These are phyloP conservation scores for Sula dactylatra DNA, from an alignment of 2,113 vertebrate species.

Conservation along the genomic window DNA sequence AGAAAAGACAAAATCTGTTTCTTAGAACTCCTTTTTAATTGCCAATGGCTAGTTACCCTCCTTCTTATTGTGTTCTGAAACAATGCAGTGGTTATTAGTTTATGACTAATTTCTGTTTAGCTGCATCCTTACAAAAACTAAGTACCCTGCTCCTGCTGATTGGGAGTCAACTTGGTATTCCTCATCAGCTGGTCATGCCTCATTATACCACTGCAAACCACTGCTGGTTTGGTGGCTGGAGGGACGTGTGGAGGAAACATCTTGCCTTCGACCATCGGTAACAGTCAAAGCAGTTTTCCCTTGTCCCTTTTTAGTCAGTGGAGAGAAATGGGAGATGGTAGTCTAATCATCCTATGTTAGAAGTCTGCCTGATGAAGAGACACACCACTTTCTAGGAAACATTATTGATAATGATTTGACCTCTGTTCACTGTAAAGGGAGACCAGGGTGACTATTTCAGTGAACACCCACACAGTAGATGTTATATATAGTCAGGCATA, in stretches of 20 bases:
- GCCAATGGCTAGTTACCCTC: neutral
- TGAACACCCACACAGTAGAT: neutral
- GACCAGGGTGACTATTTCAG: neutral
- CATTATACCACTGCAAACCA: no score
- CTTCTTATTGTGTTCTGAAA: no score
- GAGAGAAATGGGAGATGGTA: neutral
- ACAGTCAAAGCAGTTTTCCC: no score
- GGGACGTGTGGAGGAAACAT: neutral
- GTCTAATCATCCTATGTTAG: neutral
- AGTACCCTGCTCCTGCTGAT: fast-evolving
- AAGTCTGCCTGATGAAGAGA: neutral
- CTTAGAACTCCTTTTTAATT: neutral
- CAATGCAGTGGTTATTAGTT: neutral
- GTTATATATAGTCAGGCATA: neutral
- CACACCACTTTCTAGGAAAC: neutral
- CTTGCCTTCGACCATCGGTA: neutral
- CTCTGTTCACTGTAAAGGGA: neutral
- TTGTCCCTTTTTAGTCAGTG: neutral
- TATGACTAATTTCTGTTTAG: neutral
- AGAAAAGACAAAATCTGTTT: neutral
- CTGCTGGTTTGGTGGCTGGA: neutral
- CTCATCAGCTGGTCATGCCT: neutral
- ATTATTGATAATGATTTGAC: neutral
- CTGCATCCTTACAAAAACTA: neutral
- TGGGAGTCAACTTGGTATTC: neutral